Evolutionary conservation across 2,113 vertebrate genomes (phyloP).

Genomic region (Ailuropoda melanoleuca): DNA sequence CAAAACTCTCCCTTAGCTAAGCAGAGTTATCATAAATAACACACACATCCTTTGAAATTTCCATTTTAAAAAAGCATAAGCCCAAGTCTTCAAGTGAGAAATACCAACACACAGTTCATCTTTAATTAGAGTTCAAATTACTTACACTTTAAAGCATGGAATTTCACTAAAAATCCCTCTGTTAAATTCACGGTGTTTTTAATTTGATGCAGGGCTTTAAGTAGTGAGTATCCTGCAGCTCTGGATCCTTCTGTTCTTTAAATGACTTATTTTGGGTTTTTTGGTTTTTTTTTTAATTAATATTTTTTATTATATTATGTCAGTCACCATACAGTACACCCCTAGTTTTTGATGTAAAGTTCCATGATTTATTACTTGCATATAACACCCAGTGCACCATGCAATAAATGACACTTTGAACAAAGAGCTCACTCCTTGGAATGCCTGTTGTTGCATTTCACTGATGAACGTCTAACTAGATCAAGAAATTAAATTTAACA

Average conservation of each 20-base stretch:
- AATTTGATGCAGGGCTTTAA: slow-evolving; percentile 51
- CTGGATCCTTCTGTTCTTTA: slow-evolving; percentile 37
- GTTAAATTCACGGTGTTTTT: slow-evolving; percentile 58
- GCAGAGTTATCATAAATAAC: neutral
- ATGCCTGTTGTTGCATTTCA: neutral
- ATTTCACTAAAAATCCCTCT: slow-evolving; percentile 23
- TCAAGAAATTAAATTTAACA: neutral
- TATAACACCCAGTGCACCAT: too few species aligned
- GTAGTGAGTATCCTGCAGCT: neutral
- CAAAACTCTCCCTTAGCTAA: slow-evolving; percentile 9
- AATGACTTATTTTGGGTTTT: slow-evolving; percentile 6
- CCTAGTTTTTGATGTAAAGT: too few species aligned
- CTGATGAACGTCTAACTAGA: neutral
- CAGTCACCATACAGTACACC: too few species aligned
- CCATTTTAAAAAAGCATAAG: slow-evolving; percentile 59
- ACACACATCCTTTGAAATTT: slow-evolving; percentile 46
- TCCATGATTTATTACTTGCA: too few species aligned
- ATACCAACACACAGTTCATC: slow-evolving; percentile 22
- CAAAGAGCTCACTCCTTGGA: slow-evolving; percentile 54
- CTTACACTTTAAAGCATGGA: slow-evolving; percentile 70
- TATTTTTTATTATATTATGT: too few species aligned
- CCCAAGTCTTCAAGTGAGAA: slow-evolving; percentile 34
- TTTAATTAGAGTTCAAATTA: slow-evolving; percentile 70
- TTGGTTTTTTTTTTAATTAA: too few species aligned
- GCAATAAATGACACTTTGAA: neutral